Percentiles rank a stretch among this genome's conserved stretches.
These are phyloP conservation scores for Alitta virens DNA, from an alignment of 2,888 invertebrate species.

Conservation along the genomic window DNA sequence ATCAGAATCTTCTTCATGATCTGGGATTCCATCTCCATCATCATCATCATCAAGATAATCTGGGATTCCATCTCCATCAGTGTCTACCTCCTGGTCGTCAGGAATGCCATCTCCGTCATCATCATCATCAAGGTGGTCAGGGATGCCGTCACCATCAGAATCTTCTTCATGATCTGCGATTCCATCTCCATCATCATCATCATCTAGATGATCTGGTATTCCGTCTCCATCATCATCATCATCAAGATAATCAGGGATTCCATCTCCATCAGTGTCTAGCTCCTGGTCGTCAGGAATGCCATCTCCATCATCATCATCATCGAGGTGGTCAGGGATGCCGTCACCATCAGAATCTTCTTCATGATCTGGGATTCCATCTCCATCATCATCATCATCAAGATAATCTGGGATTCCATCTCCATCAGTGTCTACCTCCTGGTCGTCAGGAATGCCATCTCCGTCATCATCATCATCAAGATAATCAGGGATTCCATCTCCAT, in stretches of 20 bases:
- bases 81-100: constrained; percentile 34
- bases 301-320: constrained; percentile 25
- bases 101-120: constrained; percentile 45
- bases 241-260: constrained; percentile 28
- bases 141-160: constrained; percentile 41
- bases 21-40: constrained; percentile 31
- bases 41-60: constrained; percentile 35
- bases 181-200: constrained; percentile 39
- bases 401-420: constrained; percentile 32
- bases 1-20: constrained; percentile 36
- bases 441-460: constrained; percentile 47
- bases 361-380: constrained; percentile 36
- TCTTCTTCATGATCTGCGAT: constrained; percentile 26
- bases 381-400: constrained; percentile 32
- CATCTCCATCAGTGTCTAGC: constrained; percentile 26
- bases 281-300: constrained; percentile 18
- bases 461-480: constrained; percentile 33
- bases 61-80: constrained; percentile 51
- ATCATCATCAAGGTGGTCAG: constrained; percentile 38
- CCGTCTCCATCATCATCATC: constrained; percentile 49
- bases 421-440: constrained; percentile 24
- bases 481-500: constrained; percentile 40
- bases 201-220: constrained; percentile 43
- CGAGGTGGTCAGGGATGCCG: constrained; percentile 28
- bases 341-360: constrained; percentile 28